phyloP scores from a whole-genome alignment of 2,113 vertebrate species.

The Chloebia gouldiae region DNA sequence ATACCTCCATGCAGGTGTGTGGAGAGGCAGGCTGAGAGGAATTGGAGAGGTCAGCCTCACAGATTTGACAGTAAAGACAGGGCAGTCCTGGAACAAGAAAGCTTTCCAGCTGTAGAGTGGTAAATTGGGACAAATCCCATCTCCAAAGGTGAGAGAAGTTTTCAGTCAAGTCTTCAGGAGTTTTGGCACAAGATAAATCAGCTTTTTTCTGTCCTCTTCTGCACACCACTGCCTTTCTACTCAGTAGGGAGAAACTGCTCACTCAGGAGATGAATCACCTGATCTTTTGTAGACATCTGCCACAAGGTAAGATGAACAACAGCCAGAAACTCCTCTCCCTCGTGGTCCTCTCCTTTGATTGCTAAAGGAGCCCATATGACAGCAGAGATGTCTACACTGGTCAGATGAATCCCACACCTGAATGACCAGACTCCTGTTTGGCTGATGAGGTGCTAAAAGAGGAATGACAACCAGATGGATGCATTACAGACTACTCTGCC shows the following conservation, averaged over 20 bases:
- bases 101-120: background rate
- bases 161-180: conserved; percentile 9
- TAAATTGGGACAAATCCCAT: background rate
- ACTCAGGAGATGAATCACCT: background rate
- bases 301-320: background rate
- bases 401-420: background rate
- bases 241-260: background rate
- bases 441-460: background rate
- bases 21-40: background rate
- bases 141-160: background rate
- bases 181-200: background rate
- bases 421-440: background rate
- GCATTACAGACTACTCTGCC: background rate
- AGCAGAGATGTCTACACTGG: background rate
- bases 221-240: background rate
- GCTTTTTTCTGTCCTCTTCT: background rate
- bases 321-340: background rate
- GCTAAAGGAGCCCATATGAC: background rate
- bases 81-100: background rate
- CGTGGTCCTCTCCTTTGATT: background rate
- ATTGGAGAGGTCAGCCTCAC: background rate
- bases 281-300: background rate
- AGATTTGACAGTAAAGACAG: background rate
- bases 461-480: background rate
- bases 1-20: background rate